Conservation (phyloP, 1,140 invertebrate genomes). For the Lordiphosa stackelbergi region DNA sequence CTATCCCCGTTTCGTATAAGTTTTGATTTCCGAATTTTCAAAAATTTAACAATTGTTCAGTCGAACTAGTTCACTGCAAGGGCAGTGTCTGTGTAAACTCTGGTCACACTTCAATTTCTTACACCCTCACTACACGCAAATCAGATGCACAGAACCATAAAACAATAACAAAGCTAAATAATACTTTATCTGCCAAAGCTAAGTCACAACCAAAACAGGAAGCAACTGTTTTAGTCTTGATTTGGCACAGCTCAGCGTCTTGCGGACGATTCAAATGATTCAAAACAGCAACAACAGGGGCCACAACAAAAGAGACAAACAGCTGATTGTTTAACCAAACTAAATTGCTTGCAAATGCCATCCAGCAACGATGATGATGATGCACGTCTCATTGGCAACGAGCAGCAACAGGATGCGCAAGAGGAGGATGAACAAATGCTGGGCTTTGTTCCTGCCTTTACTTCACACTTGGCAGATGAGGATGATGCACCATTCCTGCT, state of each 20-base stretch:
- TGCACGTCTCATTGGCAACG: constrained; percentile 9
- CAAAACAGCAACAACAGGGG: constrained; percentile 1
- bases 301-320: neutral
- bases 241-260: neutral
- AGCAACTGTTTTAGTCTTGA: neutral
- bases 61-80: no score
- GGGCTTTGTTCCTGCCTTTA: constrained; percentile 57
- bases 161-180: no score
- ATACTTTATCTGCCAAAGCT: no score
- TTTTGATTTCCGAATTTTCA: no score
- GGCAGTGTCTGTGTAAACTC: no score
- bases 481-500: constrained; percentile 32
- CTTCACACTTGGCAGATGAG: constrained; percentile 11
- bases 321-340: no score
- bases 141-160: no score
- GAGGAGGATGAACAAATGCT: constrained; percentile 24
- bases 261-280: constrained; percentile 6
- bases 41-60: no score
- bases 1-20: no score
- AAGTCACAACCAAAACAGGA: neutral
- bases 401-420: no score
- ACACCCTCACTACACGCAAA: no score
- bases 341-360: constrained; percentile 9
- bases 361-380: constrained; percentile 18
- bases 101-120: no score